Base-by-base conservation (phyloP, 2,797 vertebrate genomes). In the Danio albolineatus region DNA sequence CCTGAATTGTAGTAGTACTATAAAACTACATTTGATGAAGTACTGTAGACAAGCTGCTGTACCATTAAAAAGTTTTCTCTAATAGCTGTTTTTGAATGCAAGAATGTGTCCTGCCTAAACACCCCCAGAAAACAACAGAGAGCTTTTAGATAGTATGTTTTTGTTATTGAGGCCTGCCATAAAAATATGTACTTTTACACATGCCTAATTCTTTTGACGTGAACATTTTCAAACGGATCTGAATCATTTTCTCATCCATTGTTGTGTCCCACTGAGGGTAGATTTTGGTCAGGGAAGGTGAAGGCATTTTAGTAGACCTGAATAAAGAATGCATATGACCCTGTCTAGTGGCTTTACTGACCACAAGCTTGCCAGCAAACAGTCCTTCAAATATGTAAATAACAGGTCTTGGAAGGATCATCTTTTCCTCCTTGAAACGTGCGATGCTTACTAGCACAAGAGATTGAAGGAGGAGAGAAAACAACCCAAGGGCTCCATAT, bases 311-410 rank as follows among this genome's bases (percentile, higher is more conserved):
- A 76, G 78, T 69, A 12, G 79, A 88, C 87, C 85, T 70, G 70
- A 89, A 75, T 79, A 81, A 82, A 82, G 41, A 87, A 87, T 89
- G 86, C 89, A 92, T 87, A 90, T 91, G 90, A 92, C 89, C 89
- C 88, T 85, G 88, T 79, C 89, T 86, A 89, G 86, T 53, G 88
- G 91, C 90, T 89, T 82, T 82, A 82, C 84, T 91, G 90, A 91
- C 91, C 90, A 91, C 83, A 41, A 85, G 65, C 80, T 85, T 83
- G 88, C 90, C 90, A 91, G 92, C 88, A 88, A 83, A 90, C 89
- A 92, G 90, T 89, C 89, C 90, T 86, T 89, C 89, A 95, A 94
- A 93, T 93, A 94, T 94, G 93, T 94, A 94, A 95, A 94, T 95
- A 94, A 92, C 91, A 94, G 92, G 91, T 93, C 92, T 93, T 92